These are phyloP conservation scores for Pissodes strobi DNA, from an alignment of 1,140 invertebrate genomes.

Conservation along the genomic window DNA sequence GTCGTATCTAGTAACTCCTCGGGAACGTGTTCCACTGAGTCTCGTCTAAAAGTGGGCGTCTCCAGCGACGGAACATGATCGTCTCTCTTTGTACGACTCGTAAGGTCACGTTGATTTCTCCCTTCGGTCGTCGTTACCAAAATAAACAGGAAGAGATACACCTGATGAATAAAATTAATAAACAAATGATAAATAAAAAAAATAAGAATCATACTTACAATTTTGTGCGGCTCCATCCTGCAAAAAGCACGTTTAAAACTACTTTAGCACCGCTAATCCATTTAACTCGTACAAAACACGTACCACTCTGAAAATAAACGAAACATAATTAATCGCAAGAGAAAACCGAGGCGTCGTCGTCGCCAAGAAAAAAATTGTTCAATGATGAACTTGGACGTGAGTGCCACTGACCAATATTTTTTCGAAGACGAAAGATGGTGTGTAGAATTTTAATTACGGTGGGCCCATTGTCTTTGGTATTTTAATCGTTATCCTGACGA, in stretches of 20 bases:
- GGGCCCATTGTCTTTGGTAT: no score
- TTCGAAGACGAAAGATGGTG: conserved; percentile 6
- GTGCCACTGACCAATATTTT: conserved; percentile 50
- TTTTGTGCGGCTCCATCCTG: conserved; percentile 31
- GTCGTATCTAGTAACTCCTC: conserved; percentile 2
- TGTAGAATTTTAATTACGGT: conserved; percentile 15
- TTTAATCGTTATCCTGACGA: no score
- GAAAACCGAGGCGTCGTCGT: neutral
- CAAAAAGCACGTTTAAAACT: neutral
- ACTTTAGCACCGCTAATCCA: neutral
- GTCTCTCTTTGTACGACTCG: conserved; percentile 15
- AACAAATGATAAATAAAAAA: neutral
- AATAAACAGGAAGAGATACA: conserved; percentile 27
- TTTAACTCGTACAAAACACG: neutral
- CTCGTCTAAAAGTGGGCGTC: conserved; percentile 58
- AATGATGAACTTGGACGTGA: conserved; percentile 39
- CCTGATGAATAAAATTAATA: neutral
- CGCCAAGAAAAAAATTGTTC: neutral
- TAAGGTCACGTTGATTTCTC: neutral
- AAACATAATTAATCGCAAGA: neutral
- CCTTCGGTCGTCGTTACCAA: conserved; percentile 28
- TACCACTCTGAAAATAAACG: neutral
- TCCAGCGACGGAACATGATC: conserved; percentile 42
- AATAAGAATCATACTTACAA: conserved; percentile 21
- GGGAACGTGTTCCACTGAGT: conserved; percentile 60